phyloP scores from a whole-genome alignment of 2,797 vertebrate species.

The Clarias pachynema region DNA sequence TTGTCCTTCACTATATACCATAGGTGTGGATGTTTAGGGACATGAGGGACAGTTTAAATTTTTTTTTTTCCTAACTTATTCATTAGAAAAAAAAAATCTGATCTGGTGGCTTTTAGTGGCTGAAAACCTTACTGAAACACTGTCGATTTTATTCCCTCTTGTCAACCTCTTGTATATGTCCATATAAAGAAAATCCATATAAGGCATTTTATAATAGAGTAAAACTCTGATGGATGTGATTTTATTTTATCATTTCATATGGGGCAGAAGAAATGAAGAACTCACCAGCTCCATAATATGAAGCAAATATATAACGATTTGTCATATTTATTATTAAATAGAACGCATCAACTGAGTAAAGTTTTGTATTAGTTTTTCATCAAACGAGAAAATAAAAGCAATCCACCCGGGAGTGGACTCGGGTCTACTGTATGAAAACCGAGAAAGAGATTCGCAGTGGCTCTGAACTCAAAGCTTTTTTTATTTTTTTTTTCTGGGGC shows the following conservation, averaged over 20 bases:
- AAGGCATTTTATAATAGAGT: background rate
- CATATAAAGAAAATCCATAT: background rate
- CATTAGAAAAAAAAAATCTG: background rate
- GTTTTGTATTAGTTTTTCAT: background rate
- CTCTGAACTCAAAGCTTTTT: slow-evolving; percentile 11
- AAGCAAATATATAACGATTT: background rate
- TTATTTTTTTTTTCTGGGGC: slow-evolving; percentile 48
- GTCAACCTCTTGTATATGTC: background rate
- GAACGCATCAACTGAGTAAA: background rate
- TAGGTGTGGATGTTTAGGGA: background rate
- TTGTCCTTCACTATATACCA: background rate
- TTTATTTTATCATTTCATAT: background rate
- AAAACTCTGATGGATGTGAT: background rate
- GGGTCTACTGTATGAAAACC: background rate
- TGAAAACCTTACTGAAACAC: background rate
- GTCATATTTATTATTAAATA: background rate
- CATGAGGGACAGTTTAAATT: background rate
- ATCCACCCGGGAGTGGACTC: background rate
- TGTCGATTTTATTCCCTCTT: background rate
- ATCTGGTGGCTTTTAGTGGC: background rate
- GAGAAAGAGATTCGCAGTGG: slow-evolving; percentile 13
- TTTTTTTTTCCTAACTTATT: no score
- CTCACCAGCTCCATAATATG: background rate
- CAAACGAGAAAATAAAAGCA: slow-evolving; percentile 5
- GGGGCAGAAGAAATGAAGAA: background rate